Base-by-base conservation (phyloP, 2,888 invertebrate species). In the Agelastica alni region DNA sequence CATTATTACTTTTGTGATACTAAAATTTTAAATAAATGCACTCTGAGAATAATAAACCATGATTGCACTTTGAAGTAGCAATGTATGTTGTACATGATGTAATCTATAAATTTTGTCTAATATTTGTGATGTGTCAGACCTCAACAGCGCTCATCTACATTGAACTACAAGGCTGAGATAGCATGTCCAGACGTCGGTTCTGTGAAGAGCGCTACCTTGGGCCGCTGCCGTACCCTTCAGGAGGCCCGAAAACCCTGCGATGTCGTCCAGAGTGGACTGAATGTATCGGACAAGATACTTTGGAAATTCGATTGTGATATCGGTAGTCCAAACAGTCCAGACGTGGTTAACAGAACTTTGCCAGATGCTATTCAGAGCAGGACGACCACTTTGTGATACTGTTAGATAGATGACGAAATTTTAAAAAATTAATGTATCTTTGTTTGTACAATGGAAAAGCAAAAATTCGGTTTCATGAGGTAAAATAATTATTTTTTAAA, bases 231-330 rank as follows among this genome's bases (percentile, higher is more conserved):
- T n/a, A 20, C 53, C 28, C 44, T 43, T 30, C 17, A 39, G 91
- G 92, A n/a, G 74, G 34, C 59, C 5, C 54, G 51, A 81, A 91
- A 58, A 91, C 92, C 14, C 74, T 96, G 65, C 90, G 96, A 75
- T 81, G 93, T 63, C 92, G 97, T 49, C 91, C 95, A 45, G 88
- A 91, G 74, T 91, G 93, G 68, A 92, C 95, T 78, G 88, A 92
- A n/a, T 88, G 92, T 17, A 89, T 93, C 75, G 22, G 74, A 76
- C 60, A 75, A 70, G 58, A 77, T 77, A 54, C 65, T 77, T 64
- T 77, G 77, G 77, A 74, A 75, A 63, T 77, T 77, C 63, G 76
- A 77, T 68, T 75, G 76, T 74, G 76, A 76, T 70, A 71, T 75
- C 59, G 69, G 64, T 62, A 71, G 71, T 68, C 71, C 72, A 54